phyloP scores from a whole-genome alignment of 2,797 vertebrate species.

The Pangasius sanitwongsei region DNA sequence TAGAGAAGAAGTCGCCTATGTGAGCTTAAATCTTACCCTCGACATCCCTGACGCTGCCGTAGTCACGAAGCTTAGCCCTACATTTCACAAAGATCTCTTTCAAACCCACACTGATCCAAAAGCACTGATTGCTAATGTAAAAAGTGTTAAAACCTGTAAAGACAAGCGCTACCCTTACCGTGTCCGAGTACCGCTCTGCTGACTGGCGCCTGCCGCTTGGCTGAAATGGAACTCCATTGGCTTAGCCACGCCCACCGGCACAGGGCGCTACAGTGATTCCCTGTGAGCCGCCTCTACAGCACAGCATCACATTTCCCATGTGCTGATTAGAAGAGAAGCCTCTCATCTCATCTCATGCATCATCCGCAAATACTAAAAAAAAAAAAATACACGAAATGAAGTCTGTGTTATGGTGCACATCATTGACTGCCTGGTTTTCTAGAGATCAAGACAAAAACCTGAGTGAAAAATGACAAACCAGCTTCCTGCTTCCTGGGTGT shows the following conservation, averaged over 20 bases:
- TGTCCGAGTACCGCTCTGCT: slow-evolving; percentile 55
- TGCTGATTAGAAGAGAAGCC: background rate
- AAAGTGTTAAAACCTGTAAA: background rate
- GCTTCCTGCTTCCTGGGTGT: background rate
- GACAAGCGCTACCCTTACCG: slow-evolving; percentile 46
- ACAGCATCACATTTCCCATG: slow-evolving; percentile 7
- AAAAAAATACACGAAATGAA: background rate
- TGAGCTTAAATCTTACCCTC: slow-evolving; percentile 12
- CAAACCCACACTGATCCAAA: background rate
- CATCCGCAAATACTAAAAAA: background rate
- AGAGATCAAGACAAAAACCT: too few species aligned
- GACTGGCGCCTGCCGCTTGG: slow-evolving; percentile 55
- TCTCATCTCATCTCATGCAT: background rate
- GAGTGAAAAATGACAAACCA: background rate
- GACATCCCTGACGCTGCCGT: background rate
- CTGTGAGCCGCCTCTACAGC: slow-evolving; percentile 41
- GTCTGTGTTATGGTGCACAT: background rate
- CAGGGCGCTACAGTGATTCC: slow-evolving; percentile 30
- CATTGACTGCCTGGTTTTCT: background rate
- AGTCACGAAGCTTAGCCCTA: slow-evolving; percentile 10
- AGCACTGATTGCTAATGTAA: background rate
- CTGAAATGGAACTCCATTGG: slow-evolving; percentile 56
- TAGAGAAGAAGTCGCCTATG: slow-evolving; percentile 7
- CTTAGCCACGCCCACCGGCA: slow-evolving; percentile 55
- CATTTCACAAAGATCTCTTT: background rate